A percentile compares a stretch with the other conserved stretches of the same genome.
Conservation (phyloP, 2,113 vertebrate species). For the Rhagologus leucostigma region DNA sequence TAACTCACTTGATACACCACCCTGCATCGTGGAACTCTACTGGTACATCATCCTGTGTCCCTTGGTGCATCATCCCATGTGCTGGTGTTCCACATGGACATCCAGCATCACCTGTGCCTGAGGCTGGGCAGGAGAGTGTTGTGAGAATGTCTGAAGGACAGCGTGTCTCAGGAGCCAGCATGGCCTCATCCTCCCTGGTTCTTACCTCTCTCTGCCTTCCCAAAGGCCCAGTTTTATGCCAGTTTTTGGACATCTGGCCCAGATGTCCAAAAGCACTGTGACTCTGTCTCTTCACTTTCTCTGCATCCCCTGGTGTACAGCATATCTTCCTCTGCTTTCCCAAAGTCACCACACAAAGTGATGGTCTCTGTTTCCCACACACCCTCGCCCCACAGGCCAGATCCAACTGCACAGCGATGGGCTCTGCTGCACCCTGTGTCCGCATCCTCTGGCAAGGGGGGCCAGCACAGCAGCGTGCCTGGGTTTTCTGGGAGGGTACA, state of each 20-base stretch:
- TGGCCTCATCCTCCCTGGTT: neutral
- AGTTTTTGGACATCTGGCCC: no score
- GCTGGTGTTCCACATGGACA: fast-evolving
- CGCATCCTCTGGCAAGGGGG: fast-evolving
- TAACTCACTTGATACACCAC: neutral
- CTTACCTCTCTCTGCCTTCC: neutral
- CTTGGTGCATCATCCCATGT: neutral
- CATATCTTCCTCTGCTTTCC: neutral
- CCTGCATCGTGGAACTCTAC: neutral
- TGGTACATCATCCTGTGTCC: fast-evolving
- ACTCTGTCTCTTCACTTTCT: neutral
- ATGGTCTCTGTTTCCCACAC: neutral
- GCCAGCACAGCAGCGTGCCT: fast-evolving
- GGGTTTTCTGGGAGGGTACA: fast-evolving
- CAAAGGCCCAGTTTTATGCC: neutral
- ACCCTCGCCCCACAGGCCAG: fast-evolving
- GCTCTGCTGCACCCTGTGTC: fast-evolving
- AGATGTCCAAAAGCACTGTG: fast-evolving
- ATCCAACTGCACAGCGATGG: fast-evolving
- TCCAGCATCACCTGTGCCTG: neutral
- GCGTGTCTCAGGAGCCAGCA: fast-evolving
- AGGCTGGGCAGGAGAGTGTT: neutral
- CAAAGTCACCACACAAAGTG: fast-evolving
- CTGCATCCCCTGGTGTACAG: neutral
- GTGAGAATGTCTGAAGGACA: neutral